A percentile compares a stretch with the other conserved stretches of the same genome.
Evolutionary conservation across 1,140 invertebrate species (phyloP).

Genomic region (Drosophila subobscura): DNA sequence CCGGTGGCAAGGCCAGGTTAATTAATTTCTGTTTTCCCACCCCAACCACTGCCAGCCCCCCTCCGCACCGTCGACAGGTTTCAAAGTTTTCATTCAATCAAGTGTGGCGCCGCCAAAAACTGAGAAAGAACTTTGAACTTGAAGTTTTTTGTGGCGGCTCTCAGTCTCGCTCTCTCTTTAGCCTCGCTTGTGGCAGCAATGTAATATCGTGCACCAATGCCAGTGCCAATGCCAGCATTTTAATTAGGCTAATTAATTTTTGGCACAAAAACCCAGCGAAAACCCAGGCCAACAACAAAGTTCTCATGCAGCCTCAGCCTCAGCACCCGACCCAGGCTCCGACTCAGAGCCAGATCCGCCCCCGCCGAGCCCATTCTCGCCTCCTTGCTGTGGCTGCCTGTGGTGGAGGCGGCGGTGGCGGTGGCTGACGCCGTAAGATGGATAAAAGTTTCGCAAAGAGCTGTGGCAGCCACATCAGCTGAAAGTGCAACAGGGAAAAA

Average conservation of each 20-base stretch:
- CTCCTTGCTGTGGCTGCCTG: too few species aligned
- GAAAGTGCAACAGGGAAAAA: too few species aligned
- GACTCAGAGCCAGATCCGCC: too few species aligned
- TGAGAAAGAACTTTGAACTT: constrained; percentile 72
- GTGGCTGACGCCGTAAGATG: too few species aligned
- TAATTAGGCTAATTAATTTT: constrained; percentile 81
- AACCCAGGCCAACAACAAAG: not conserved
- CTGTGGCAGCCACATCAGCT: constrained; percentile 9
- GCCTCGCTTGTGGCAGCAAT: too few species aligned
- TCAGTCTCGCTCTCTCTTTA: not conserved
- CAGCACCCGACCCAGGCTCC: too few species aligned
- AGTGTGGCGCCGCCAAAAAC: constrained; percentile 41
- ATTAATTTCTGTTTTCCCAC: constrained; percentile 62
- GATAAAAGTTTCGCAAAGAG: constrained; percentile 11
- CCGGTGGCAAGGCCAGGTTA: constrained; percentile 53
- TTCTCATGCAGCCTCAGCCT: too few species aligned
- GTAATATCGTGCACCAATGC: constrained; percentile 10
- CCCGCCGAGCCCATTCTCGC: too few species aligned
- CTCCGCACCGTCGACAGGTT: constrained; percentile 35
- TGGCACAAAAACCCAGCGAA: constrained; percentile 57
- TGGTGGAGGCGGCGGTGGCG: too few species aligned
- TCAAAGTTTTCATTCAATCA: constrained; percentile 79
- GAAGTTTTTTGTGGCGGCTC: constrained; percentile 36
- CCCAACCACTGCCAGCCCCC: not conserved
- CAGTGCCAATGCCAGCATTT: constrained; percentile 54